Evolutionary conservation across 2,888 invertebrate species (phyloP).

Genomic region (Ommatoiulus sabulosus): DNA sequence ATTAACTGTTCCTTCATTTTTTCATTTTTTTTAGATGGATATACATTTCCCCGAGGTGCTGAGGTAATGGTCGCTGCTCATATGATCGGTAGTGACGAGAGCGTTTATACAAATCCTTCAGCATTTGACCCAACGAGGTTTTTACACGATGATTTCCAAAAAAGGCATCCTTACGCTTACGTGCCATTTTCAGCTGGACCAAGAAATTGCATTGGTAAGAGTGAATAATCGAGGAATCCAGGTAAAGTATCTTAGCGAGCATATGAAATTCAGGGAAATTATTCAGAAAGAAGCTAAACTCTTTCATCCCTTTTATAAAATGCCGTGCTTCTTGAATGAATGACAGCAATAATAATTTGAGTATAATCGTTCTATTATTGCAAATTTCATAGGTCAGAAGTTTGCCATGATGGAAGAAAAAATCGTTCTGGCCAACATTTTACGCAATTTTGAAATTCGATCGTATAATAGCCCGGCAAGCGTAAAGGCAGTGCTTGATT

Average conservation of each 20-base stretch:
- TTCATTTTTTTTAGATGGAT: background rate
- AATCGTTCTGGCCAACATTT: slow-evolving; percentile 53
- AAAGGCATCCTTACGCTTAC: slow-evolving; percentile 55
- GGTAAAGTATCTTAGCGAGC: background rate
- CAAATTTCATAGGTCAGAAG: slow-evolving; percentile 53
- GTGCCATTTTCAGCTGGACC: slow-evolving; percentile 60
- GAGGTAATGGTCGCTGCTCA: background rate
- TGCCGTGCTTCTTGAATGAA: background rate
- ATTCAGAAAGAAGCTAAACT: background rate
- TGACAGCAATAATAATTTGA: background rate
- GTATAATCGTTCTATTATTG: background rate
- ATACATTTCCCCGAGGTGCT: slow-evolving; percentile 5
- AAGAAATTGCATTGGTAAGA: slow-evolving; percentile 59
- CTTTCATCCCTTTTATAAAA: background rate
- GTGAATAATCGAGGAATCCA: background rate
- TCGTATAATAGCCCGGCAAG: background rate
- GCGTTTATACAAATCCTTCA: background rate
- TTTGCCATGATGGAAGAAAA: slow-evolving; percentile 60
- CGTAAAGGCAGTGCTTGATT: background rate
- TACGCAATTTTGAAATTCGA: slow-evolving; percentile 52
- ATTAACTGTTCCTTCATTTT: too few species aligned
- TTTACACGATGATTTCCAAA: slow-evolving; percentile 40
- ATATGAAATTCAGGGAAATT: background rate
- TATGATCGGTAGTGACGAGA: background rate
- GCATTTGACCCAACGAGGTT: slow-evolving; percentile 47